These are phyloP conservation scores for Brachyopa scutellaris DNA, from an alignment of 2,888 invertebrate species.

Conservation along the genomic window DNA sequence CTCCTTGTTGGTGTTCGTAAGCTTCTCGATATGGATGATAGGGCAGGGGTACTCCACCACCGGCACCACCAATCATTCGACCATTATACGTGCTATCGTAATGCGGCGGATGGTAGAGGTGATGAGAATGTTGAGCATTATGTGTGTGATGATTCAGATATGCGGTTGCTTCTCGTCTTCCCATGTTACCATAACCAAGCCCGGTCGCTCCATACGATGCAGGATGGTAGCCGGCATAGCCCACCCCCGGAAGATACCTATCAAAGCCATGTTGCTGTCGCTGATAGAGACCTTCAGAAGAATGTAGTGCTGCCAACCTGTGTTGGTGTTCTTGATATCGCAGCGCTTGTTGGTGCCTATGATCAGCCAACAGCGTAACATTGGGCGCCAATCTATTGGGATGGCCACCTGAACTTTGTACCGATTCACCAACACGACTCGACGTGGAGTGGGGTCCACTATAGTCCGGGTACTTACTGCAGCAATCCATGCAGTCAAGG, in stretches of 20 bases:
- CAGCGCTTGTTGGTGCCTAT: slow-evolving; percentile 55
- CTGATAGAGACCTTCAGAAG: slow-evolving; percentile 61
- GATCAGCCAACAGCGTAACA: slow-evolving; percentile 48
- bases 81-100: slow-evolving; percentile 72
- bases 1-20: slow-evolving; percentile 75
- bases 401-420: slow-evolving; percentile 50
- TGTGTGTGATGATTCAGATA: slow-evolving; percentile 54
- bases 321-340: slow-evolving; percentile 65
- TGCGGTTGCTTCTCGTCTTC: slow-evolving; percentile 43
- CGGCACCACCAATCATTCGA: slow-evolving; percentile 70
- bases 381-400: slow-evolving; percentile 66
- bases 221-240: slow-evolving; percentile 43
- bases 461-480: slow-evolving; percentile 62
- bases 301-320: slow-evolving; percentile 51
- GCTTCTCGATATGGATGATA: slow-evolving; percentile 65
- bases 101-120: slow-evolving; percentile 56
- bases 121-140: slow-evolving; percentile 52
- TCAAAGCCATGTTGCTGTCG: slow-evolving; percentile 61
- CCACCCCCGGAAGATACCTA: slow-evolving; percentile 47
- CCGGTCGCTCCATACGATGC: slow-evolving; percentile 34
- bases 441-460: slow-evolving; percentile 48
- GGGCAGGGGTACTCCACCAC: slow-evolving; percentile 37
- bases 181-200: slow-evolving; percentile 50
- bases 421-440: slow-evolving; percentile 54
- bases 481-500: slow-evolving; percentile 65